These are phyloP conservation scores for Cyrtorhinus lividipennis DNA, from an alignment of 1,140 invertebrate species.

Conservation along the genomic window DNA sequence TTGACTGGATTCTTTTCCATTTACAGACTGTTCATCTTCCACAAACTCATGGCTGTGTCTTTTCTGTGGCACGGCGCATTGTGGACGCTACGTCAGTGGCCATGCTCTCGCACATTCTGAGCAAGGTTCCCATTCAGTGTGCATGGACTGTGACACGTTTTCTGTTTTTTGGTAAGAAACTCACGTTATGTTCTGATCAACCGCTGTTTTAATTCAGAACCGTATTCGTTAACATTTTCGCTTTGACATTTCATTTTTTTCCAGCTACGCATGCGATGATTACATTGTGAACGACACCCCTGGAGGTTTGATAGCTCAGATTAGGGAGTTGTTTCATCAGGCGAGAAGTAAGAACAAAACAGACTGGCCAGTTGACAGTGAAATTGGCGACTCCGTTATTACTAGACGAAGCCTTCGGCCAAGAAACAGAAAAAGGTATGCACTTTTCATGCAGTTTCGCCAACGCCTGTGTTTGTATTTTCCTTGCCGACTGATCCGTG, in stretches of 20 bases:
- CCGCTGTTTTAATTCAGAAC: background rate
- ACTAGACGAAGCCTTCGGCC: constrained; percentile 16
- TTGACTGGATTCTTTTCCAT: constrained; percentile 10
- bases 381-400: background rate
- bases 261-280: constrained; percentile 65
- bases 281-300: constrained; percentile 62
- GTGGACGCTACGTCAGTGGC: constrained; percentile 61
- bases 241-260: constrained; percentile 26
- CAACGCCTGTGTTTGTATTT: too few species aligned
- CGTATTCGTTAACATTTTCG: background rate
- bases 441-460: too few species aligned
- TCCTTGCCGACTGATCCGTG: too few species aligned
- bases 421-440: constrained; percentile 18
- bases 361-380: background rate
- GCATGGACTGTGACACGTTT: constrained; percentile 58
- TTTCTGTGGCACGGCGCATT: constrained; percentile 53
- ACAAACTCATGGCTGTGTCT: constrained; percentile 64
- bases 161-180: constrained; percentile 57
- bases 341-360: background rate
- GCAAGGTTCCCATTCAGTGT: constrained; percentile 46
- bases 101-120: constrained; percentile 61
- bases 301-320: constrained; percentile 23
- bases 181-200: background rate
- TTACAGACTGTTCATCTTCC: constrained; percentile 47
- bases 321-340: constrained; percentile 11